Base-by-base conservation (phyloP, 1,140 invertebrate genomes). In the Lepidurus arcticus region DNA sequence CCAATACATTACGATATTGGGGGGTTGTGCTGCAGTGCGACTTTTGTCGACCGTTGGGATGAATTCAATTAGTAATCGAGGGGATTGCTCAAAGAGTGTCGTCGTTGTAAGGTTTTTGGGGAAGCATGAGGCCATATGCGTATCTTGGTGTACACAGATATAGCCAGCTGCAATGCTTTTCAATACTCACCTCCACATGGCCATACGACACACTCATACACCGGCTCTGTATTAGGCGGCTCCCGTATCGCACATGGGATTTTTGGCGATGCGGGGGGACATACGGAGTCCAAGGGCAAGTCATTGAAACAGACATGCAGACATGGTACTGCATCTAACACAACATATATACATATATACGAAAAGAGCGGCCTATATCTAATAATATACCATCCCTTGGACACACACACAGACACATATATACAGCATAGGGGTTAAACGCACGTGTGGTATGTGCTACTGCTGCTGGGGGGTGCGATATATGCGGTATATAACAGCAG, bases 31-130 rank as follows among this genome's bases (percentile, higher is more conserved):
- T 34, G 4, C 4, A 34, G 34, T 13, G 53, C 13, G 53, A 7
- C 16, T 65, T n/a, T 7, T 2, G 16, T 65, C 53, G 53, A 65
- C 53, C 53, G 53, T 65, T 65, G 13, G 26, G 53, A 65, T 65
- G 53, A 65, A 65, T 65, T 65, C 53, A 65, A 65, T 65, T 65
- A 65, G 53, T 65, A 65, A 65, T 65, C 53, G 53, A 65, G 53
- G 53, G 21, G 53, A 65, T 65, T 65, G 53, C 53, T 65, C 53
- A 65, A 65, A 65, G 53, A 65, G 16, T 34, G 34, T 65, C 53
- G 53, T 65, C 53, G 21, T 21, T 21, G 53, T 65, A 47, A 65
- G 16, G 21, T 65, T 21, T 21, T 65, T 65, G 53, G 16, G 16
- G 21, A 65, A 16, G n/a, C 16, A 7, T 65, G 16, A n/a, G 53